Evolutionary conservation across 2,113 vertebrate species (phyloP).

Genomic region (Dicerorhinus sumatrensis): DNA sequence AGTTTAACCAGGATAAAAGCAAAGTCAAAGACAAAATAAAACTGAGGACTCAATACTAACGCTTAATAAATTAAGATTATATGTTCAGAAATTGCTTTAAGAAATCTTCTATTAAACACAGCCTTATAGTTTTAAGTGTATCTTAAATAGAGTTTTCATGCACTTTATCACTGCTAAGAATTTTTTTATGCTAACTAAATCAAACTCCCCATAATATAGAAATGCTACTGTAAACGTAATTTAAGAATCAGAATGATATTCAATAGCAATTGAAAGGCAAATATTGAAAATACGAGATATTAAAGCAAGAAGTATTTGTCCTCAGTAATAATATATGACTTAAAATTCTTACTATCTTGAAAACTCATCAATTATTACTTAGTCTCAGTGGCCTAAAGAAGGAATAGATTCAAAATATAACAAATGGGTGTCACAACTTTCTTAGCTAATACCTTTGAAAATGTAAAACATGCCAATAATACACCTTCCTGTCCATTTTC

Average conservation of each 20-base stretch:
- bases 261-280: slow-evolving; percentile 59
- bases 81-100: slow-evolving; percentile 68
- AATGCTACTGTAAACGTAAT: slow-evolving; percentile 67
- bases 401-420: not conserved
- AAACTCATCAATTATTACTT: not conserved
- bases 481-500: not conserved
- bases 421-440: not conserved
- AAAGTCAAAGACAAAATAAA: slow-evolving; percentile 73
- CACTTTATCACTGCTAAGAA: slow-evolving; percentile 77
- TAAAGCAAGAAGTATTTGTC: slow-evolving; percentile 35
- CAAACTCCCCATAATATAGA: slow-evolving; percentile 63
- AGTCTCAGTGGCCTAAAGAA: not conserved
- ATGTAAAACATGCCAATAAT: not conserved
- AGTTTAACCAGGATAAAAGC: slow-evolving; percentile 24
- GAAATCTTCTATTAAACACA: slow-evolving; percentile 69
- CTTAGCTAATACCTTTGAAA: not conserved
- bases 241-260: slow-evolving; percentile 43
- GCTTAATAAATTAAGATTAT: slow-evolving; percentile 62
- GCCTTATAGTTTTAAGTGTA: slow-evolving; percentile 69
- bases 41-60: slow-evolving; percentile 39
- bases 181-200: slow-evolving; percentile 78
- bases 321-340: slow-evolving; percentile 39
- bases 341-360: not conserved
- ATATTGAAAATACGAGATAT: slow-evolving; percentile 54
- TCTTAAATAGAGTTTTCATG: slow-evolving; percentile 40